A percentile compares a stretch with the other conserved stretches of the same genome.
Evolutionary conservation across 2,113 vertebrate species (phyloP).

Genomic region (Menura novaehollandiae): DNA sequence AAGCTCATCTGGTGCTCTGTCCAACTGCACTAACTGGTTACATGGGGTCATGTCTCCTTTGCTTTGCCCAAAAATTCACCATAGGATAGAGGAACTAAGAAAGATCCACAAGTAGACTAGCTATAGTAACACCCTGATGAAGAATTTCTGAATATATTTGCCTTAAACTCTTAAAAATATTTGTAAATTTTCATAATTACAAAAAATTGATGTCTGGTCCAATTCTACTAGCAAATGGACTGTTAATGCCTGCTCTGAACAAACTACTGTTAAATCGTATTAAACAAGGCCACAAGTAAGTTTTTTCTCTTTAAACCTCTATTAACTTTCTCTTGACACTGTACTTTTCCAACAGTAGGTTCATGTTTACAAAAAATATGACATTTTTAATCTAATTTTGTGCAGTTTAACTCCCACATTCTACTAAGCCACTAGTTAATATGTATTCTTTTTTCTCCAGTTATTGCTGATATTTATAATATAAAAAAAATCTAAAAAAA

Average conservation of each 20-base stretch:
- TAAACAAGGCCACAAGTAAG: neutral
- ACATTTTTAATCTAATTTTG: neutral
- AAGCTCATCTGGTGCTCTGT: neutral
- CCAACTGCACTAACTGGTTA: rapidly evolving
- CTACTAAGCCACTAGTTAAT: neutral
- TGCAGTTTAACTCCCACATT: neutral
- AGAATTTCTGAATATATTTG: neutral
- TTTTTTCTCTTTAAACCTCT: neutral
- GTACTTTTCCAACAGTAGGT: neutral
- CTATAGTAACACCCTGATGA: neutral
- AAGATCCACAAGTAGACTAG: neutral
- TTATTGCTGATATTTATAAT: neutral
- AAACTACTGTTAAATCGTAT: neutral
- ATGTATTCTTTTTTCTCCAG: neutral
- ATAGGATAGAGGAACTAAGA: neutral
- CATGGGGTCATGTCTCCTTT: neutral
- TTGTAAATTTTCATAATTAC: neutral
- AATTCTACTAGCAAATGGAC: neutral
- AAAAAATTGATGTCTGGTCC: neutral
- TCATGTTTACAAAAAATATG: neutral
- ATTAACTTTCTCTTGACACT: neutral
- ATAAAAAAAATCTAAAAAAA: neutral
- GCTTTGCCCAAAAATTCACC: neutral
- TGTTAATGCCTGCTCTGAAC: neutral
- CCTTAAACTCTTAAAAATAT: neutral